Evolutionary conservation across 2,113 vertebrate species (phyloP), one percentile per base, ranked within the genome.

Genomic region (Syngnathus typhle): DNA sequence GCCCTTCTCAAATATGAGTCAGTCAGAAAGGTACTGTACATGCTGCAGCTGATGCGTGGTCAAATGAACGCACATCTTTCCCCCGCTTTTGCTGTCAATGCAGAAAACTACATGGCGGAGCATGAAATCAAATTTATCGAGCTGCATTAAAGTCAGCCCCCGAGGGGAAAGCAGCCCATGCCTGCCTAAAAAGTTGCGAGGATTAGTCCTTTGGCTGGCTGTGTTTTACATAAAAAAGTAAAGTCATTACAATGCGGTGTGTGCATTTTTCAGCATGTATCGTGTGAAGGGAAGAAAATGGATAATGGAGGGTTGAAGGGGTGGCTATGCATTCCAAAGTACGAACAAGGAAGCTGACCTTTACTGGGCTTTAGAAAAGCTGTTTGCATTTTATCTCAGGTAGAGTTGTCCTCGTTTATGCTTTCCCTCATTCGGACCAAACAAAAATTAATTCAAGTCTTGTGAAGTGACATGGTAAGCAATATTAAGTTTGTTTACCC

Each of bases 91-190:
- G 67, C 43, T 61, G 61, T 58, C 38, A 76, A 13, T 58, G 44
- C 51, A 67, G 38, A 70, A 12, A 73, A 47, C 37, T 32, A 67
- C 52, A 66, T 27, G n/a, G 47, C 52, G 43, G 55, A 64, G 13
- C 43, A 77, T 6, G 23, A 66, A 63, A 43, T 43, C 60, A 37
- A 66, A 71, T 49, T 64, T 46, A 61, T 64, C 51, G 47, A 59
- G 44, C 43, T 70, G 64, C 58, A 56, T 9, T 70, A 41, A 32
- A 73, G 52, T 56, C 46, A 59, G 27, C 58, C 64, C 58, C 67
- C 13, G 39, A 3, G 44, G 46, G 49, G 0, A 66, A 67, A 46
- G 27, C 5, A 52, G 51, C 51, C 51, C 12, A 60, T 68, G 19
- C 51, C 62, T 49, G 21, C 46, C 18, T 21, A 58, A 47, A 54